Evolutionary conservation across 1,140 invertebrate species (phyloP), one percentile per base, ranked within the genome.

Genomic region (Cotesia vestalis): DNA sequence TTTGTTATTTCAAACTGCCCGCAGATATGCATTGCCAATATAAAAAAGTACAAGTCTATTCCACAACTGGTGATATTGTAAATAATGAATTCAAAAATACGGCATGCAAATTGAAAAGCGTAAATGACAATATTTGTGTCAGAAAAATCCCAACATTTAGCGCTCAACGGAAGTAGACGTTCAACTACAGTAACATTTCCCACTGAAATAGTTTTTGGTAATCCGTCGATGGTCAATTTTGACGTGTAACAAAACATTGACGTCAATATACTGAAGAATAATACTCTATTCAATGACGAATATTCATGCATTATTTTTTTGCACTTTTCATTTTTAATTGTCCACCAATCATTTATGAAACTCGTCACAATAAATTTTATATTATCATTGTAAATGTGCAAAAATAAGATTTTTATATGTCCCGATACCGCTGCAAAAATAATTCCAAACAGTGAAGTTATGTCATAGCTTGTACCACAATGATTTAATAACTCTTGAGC

Each of bases 301-400:
- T 71, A 66, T 40, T n/a, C n/a, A 4, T 36, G 12, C 69, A 71
- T 71, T 40, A 71, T 55, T 17, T 64, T 35, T 35, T 52, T 51
- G 1, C 11, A 38, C 27, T 57, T 51, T 4, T 36, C 36, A 34
- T 40, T n/a, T 35, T 34, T 8, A 66, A 66, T 34, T 4, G 34
- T 11, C 1, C 8, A 9, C 69, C 69, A 71, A 52, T 71, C 69
- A 12, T 66, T n/a, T n/a, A 71, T n/a, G 1, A 34, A 46, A 9
- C 34, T 38, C 12, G 11, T 64, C 4, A 71, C 61, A 14, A 71
- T 64, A 46, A 64, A 20, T 14, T 64, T 12, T 4, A 64, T 64
- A 17, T 36, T 64, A 4, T 64, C 36, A 0, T 64, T 34, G n/a
- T 64, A 38, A 12, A 64, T 36, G 3, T 14, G 35, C 12, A 36